Conservation (phyloP, 2,113 vertebrate genomes). For the Lycaon pictus region DNA sequence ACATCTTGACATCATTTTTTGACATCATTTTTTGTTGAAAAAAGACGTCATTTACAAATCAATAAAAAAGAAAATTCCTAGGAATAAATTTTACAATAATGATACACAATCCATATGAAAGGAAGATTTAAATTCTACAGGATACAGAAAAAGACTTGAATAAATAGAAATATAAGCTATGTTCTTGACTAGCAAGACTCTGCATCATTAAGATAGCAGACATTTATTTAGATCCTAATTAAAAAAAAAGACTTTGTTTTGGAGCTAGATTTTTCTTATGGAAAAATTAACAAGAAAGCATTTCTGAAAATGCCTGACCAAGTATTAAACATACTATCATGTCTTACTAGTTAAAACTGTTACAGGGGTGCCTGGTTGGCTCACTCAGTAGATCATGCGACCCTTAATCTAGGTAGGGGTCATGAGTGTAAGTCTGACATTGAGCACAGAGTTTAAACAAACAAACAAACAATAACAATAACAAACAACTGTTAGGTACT, state of each 20-base stretch:
- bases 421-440: background rate
- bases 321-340: background rate
- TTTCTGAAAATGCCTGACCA: conserved; percentile 32
- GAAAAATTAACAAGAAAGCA: conserved; percentile 32
- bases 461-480: background rate
- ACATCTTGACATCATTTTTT: background rate
- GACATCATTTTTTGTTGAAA: background rate
- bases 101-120: background rate
- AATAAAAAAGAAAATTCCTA: background rate
- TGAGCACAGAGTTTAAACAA: background rate
- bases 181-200: background rate
- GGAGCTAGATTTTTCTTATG: background rate
- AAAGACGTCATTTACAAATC: background rate
- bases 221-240: background rate
- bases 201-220: background rate
- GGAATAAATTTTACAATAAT: conserved; percentile 1
- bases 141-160: background rate
- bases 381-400: background rate
- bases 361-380: background rate
- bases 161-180: conserved; percentile 16
- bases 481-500: background rate
- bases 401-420: background rate
- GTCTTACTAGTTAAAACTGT: background rate
- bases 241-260: conserved; percentile 16
- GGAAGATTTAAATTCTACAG: conserved; percentile 6